phyloP scores from a whole-genome alignment of 2,888 invertebrate species.

The Podotricha telesiphe region DNA sequence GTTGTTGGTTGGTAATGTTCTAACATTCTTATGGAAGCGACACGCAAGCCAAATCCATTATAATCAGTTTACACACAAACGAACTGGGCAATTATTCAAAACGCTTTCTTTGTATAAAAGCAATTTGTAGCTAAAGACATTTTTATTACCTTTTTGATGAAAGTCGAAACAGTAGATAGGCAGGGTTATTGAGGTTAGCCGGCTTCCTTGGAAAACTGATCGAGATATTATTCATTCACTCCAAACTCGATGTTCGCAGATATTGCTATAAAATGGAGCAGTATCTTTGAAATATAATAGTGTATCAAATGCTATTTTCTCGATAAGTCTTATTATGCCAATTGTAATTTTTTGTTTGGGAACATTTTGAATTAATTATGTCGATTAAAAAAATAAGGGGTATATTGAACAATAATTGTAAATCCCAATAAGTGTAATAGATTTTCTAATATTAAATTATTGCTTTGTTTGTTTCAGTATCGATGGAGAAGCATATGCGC shows the following conservation, averaged over 20 bases:
- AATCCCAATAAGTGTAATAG: background rate
- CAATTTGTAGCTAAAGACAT: slow-evolving; percentile 44
- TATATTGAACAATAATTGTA: too few relatives aligned
- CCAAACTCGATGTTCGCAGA: slow-evolving; percentile 35
- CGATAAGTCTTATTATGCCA: background rate
- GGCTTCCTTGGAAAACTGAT: slow-evolving; percentile 40
- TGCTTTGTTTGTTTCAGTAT: slow-evolving; percentile 83
- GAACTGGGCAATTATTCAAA: slow-evolving; percentile 40
- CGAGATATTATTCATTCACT: slow-evolving; percentile 45
- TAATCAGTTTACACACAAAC: slow-evolving; percentile 17
- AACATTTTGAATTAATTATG: background rate
- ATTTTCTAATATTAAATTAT: slow-evolving; percentile 2
- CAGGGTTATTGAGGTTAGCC: slow-evolving; percentile 43
- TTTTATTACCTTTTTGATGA: slow-evolving; percentile 41
- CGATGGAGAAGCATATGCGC: slow-evolving; percentile 88
- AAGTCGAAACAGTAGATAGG: slow-evolving; percentile 42
- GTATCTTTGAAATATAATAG: slow-evolving; percentile 3
- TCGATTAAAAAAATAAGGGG: too few relatives aligned
- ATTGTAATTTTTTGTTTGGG: too few relatives aligned
- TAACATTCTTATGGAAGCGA: background rate
- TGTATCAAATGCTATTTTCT: background rate
- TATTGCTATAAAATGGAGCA: slow-evolving; percentile 16
- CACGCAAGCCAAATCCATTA: slow-evolving; percentile 30
- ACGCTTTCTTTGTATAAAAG: slow-evolving; percentile 43
- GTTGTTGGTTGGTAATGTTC: background rate